Evolutionary conservation across 35 echinoderm and acorn worm species (phyloP).

Genomic region (Lytechinus pictus): DNA sequence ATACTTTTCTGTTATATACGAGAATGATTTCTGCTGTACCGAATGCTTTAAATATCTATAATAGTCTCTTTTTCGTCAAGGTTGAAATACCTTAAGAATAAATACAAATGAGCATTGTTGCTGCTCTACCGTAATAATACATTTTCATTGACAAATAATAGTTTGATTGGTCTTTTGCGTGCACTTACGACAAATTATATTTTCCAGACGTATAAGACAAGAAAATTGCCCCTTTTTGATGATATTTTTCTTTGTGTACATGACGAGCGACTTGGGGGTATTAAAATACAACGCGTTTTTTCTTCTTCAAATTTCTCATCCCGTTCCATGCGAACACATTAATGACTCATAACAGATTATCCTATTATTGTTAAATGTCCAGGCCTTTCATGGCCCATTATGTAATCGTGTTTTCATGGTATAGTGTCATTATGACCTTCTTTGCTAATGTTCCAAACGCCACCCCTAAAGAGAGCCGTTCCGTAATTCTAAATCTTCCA

Average conservation of each 20-base stretch:
- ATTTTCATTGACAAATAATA: background rate
- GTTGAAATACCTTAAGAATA: no score
- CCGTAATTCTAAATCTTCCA: background rate
- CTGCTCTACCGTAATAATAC: background rate
- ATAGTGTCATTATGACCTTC: background rate
- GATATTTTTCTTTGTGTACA: background rate
- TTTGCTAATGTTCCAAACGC: background rate
- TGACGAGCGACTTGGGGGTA: background rate
- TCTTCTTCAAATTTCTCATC: background rate
- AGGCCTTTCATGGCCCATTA: background rate
- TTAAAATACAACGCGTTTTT: background rate
- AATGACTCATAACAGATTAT: background rate
- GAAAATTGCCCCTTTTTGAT: background rate
- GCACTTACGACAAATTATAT: background rate
- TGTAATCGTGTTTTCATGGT: constrained; percentile 12
- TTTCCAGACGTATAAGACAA: background rate
- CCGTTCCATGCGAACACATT: background rate
- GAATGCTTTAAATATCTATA: no score
- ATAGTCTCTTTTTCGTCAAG: no score
- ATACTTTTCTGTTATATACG: no score
- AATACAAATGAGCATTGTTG: no score
- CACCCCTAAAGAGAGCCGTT: background rate
- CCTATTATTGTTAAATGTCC: background rate
- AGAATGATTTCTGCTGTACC: no score
- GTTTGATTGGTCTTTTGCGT: background rate